Conservation (phyloP, 2,888 invertebrate genomes). For the Ennomos quercinarius region DNA sequence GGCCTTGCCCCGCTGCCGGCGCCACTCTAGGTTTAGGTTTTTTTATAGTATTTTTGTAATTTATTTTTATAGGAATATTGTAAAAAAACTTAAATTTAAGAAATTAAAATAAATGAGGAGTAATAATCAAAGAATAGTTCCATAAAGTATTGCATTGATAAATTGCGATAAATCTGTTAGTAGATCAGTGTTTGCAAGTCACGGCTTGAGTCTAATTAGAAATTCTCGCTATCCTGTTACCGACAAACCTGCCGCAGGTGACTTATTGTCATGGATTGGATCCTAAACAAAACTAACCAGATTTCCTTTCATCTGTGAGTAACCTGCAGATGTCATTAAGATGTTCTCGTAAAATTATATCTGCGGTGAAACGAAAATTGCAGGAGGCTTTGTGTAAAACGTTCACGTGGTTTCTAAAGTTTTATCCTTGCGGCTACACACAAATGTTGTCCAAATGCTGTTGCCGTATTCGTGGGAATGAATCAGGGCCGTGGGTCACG, state of each 20-base stretch:
- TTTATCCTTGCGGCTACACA: conserved; percentile 44
- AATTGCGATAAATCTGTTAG: no score
- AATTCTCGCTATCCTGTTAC: conserved; percentile 37
- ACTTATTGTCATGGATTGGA: conserved; percentile 30
- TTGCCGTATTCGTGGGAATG: conserved; percentile 57
- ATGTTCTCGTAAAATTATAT: conserved; percentile 48
- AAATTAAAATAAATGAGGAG: no score
- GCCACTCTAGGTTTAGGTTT: no score
- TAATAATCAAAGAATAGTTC: no score
- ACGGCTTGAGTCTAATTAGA: background rate
- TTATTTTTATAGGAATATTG: no score
- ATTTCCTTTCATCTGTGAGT: conserved; percentile 21
- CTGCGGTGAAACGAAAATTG: conserved; percentile 49
- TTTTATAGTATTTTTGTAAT: no score
- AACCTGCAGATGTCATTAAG: conserved; percentile 39
- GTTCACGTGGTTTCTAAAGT: conserved; percentile 48
- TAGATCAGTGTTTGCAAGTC: background rate
- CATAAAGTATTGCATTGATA: no score
- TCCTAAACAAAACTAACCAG: conserved; percentile 28
- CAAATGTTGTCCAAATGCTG: conserved; percentile 57
- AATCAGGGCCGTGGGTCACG: conserved; percentile 57
- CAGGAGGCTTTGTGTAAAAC: conserved; percentile 46
- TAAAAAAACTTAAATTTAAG: background rate
- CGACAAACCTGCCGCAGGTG: conserved; percentile 43
- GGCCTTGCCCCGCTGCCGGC: no score